phyloP scores from a whole-genome alignment of 2,888 invertebrate genomes.

The Pasiphila rectangulata region DNA sequence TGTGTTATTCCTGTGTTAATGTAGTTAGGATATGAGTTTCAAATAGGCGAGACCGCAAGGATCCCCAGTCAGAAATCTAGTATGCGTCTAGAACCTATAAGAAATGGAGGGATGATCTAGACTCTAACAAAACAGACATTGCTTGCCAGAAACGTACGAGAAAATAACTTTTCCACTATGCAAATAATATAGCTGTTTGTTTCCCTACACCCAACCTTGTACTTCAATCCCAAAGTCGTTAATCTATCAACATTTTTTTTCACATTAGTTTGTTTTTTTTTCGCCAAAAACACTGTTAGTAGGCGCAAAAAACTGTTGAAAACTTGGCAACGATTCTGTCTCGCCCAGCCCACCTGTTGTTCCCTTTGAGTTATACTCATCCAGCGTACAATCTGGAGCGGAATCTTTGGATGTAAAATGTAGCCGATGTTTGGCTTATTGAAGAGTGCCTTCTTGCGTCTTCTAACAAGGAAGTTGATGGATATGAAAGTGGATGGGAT shows the following conservation, averaged over 20 bases:
- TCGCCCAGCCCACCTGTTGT: slow-evolving; percentile 26
- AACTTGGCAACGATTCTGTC: slow-evolving; percentile 22
- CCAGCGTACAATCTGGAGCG: slow-evolving; percentile 6
- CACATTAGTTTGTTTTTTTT: slow-evolving; percentile 14
- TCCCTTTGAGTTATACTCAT: slow-evolving; percentile 2
- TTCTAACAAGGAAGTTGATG: no score
- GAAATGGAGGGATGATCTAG: no score
- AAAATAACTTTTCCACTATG: neutral
- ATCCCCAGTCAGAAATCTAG: no score
- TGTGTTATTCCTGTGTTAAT: no score
- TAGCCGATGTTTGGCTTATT: neutral
- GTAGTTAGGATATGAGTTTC: no score
- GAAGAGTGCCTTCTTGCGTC: no score
- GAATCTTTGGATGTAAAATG: neutral
- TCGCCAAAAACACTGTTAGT: slow-evolving; percentile 2
- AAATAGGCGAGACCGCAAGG: no score
- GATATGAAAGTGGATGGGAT: no score
- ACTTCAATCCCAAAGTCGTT: slow-evolving; percentile 18
- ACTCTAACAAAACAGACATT: no score
- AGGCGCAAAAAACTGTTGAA: slow-evolving; percentile 14
- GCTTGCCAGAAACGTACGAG: no score
- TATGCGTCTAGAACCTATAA: no score
- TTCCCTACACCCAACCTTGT: slow-evolving; percentile 15
- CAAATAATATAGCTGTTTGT: slow-evolving; percentile 6
- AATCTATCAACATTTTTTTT: slow-evolving; percentile 15